These are phyloP conservation scores for Drosophila prolongata DNA, from an alignment of 2,888 invertebrate species.

Conservation along the genomic window DNA sequence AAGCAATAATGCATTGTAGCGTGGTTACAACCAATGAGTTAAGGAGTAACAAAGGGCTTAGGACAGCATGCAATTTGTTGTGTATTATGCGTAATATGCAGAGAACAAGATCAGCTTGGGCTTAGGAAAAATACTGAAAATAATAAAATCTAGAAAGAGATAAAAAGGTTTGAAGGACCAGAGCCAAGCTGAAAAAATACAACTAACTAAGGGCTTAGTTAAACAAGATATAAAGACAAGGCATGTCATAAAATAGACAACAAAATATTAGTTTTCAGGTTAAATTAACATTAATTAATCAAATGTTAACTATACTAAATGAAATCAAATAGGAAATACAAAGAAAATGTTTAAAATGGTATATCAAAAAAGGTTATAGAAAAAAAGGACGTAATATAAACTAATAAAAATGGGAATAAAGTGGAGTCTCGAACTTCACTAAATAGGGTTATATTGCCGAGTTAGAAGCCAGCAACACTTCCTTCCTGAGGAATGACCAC, in stretches of 20 bases:
- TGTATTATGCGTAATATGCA: background rate
- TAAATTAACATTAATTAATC: background rate
- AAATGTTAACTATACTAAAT: background rate
- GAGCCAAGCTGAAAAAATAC: background rate
- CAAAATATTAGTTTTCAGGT: background rate
- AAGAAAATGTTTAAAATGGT: background rate
- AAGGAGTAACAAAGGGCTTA: background rate
- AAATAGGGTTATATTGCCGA: background rate
- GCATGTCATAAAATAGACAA: background rate
- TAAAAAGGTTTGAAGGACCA: background rate
- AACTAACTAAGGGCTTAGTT: background rate
- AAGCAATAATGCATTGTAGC: background rate
- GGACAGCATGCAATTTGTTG: background rate
- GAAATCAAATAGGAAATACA: background rate
- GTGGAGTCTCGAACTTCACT: background rate
- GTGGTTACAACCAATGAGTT: background rate
- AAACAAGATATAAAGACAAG: background rate
- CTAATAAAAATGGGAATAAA: background rate
- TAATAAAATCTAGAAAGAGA: background rate
- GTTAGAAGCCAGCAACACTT: background rate
- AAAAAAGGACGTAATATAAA: too few species aligned
- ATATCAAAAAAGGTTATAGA: too few species aligned
- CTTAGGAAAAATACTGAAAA: background rate
- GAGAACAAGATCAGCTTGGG: background rate
- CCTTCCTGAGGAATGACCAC: background rate